A percentile compares a stretch with the other conserved stretches of the same genome.
Evolutionary conservation across 1,140 invertebrate species (phyloP).

Genomic region (Drosophila lini): DNA sequence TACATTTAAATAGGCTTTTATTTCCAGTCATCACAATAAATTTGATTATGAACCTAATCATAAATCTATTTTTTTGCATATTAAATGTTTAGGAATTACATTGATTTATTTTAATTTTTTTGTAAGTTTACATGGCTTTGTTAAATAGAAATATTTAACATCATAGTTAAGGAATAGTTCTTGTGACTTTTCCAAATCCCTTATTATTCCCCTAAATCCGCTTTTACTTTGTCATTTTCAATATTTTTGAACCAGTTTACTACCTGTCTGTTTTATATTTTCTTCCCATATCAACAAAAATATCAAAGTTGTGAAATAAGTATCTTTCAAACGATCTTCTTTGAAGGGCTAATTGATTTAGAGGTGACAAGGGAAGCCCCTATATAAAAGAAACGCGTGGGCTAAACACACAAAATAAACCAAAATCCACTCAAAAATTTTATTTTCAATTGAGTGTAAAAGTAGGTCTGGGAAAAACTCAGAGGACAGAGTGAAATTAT

Average conservation of each 20-base stretch:
- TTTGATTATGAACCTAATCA: background rate
- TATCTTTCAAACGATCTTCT: slow-evolving; percentile 38
- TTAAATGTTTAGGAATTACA: background rate
- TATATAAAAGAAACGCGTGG: slow-evolving; percentile 36
- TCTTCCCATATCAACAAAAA: background rate
- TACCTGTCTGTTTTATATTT: background rate
- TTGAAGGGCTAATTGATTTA: slow-evolving; percentile 62
- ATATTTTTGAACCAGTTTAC: background rate
- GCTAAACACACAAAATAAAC: slow-evolving; percentile 33
- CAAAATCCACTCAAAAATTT: slow-evolving; percentile 32
- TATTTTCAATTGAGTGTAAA: slow-evolving; percentile 11
- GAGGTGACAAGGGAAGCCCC: slow-evolving; percentile 27
- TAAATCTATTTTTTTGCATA: too few relatives aligned
- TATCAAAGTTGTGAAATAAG: slow-evolving; percentile 12
- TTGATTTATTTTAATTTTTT: background rate
- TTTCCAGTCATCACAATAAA: background rate
- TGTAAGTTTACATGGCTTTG: too few relatives aligned
- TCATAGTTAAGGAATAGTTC: too few relatives aligned
- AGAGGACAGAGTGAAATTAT: background rate
- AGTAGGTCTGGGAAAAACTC: background rate
- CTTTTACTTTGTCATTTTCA: background rate
- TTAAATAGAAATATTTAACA: too few relatives aligned
- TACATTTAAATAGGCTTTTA: background rate
- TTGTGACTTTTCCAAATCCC: too few relatives aligned
- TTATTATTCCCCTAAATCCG: background rate